Percentiles rank a stretch among this genome's conserved stretches.
These are phyloP conservation scores for Guaruba guarouba DNA, from an alignment of 2,113 vertebrate species.

Conservation along the genomic window DNA sequence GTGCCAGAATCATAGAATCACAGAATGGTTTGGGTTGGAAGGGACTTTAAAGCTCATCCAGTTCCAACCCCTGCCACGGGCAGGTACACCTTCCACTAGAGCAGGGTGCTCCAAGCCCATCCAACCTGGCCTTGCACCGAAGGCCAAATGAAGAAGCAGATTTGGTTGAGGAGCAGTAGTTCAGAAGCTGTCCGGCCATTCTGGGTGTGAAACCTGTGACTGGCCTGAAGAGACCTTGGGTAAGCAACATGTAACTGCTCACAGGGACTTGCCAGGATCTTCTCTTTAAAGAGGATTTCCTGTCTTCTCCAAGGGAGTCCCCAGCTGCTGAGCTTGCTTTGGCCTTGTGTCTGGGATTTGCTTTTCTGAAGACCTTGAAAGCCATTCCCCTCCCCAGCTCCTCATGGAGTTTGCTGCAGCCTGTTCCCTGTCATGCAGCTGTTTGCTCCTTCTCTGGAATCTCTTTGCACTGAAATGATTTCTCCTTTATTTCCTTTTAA, in stretches of 20 bases:
- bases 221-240: background rate
- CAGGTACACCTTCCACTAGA: background rate
- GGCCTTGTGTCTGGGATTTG: background rate
- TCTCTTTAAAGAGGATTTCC: background rate
- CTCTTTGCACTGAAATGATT: background rate
- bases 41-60: background rate
- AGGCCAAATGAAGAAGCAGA: background rate
- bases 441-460: background rate
- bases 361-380: background rate
- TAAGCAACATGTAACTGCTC: background rate
- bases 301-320: background rate
- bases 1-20: background rate
- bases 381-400: background rate
- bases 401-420: accelerated
- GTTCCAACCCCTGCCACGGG: background rate
- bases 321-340: background rate
- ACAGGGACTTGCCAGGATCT: background rate
- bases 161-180: background rate
- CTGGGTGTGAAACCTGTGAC: background rate
- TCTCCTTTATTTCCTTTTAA: background rate
- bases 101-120: background rate
- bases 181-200: background rate
- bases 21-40: background rate
- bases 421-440: background rate
- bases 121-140: background rate